Evolutionary conservation across 1,140 invertebrate species (phyloP), one percentile per base, ranked within the genome.

Genomic region (Aphaenogaster floridana): DNA sequence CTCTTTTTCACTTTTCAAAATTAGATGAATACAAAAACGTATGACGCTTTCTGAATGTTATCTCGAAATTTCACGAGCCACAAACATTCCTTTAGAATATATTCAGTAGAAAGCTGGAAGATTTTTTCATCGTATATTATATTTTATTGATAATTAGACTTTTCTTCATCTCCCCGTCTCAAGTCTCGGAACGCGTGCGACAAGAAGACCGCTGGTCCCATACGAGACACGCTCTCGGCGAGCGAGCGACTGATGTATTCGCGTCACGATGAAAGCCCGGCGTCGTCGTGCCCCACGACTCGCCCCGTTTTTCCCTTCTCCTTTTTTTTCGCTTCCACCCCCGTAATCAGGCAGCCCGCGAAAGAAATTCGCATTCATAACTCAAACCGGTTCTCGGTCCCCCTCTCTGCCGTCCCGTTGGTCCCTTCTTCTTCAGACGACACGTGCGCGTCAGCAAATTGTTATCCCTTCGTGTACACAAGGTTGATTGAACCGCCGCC

Each of bases 311-410:
- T 87, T 61, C 54, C 42, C 61, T 81, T 61, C 39, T 48, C 6
- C 17, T 42, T 87, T 86, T 64, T 50, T 28, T 48, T 28, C 45
- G 66, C 69, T 86, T 88, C 89, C 91, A 69, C 86, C 92, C 90
- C 66, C 86, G 66, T 90, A 87, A 93, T 94, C 92, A 93, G 87
- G 86, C 86, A 81, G 84, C 87, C 88, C 79, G 83, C 72, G 66
- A 93, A 86, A 92, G 91, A 94, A 93, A 93, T 94, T 94, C 91
- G 88, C 92, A 94, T 94, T 94, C 94, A 93, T 94, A 94, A 92
- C 93, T 91, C 85, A 86, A 77, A 91, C 86, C 87, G 63, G 48
- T 84, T 76, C 68, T 80, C 86, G 21, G 28, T 9, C 76, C 7
- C 79, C 21, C 61, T 52, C 54, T 36, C 21, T n/a, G 21, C 39